phyloP scores from a whole-genome alignment of 2,113 vertebrate genomes.

The Hippoglossus stenolepis region DNA sequence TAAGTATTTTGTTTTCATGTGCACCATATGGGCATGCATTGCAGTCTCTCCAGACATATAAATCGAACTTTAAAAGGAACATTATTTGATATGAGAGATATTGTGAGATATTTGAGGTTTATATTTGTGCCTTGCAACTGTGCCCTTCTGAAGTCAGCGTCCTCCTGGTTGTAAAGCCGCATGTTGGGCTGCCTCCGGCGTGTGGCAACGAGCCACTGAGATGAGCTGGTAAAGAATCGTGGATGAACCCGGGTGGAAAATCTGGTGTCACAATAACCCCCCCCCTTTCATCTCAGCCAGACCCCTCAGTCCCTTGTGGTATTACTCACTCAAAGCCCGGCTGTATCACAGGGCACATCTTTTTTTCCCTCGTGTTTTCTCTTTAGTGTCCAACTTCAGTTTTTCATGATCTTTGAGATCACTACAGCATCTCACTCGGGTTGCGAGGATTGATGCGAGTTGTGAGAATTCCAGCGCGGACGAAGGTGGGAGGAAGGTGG shows the following conservation, averaged over 20 bases:
- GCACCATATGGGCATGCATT: neutral
- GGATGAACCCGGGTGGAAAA: constrained; percentile 37
- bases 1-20: neutral
- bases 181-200: constrained; percentile 3
- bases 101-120: constrained; percentile 24
- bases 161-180: neutral
- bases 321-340: neutral
- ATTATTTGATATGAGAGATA: constrained; percentile 19
- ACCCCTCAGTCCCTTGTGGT: constrained; percentile 4
- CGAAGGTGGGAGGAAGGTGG: constrained; percentile 7
- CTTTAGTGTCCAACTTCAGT: neutral
- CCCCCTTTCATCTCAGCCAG: constrained; percentile 40
- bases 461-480: constrained; percentile 8
- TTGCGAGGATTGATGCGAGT: neutral
- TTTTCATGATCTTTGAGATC: neutral
- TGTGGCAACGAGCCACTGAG: constrained; percentile 33
- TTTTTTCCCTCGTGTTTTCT: neutral
- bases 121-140: constrained; percentile 3
- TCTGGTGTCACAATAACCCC: constrained; percentile 35
- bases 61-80: constrained; percentile 17
- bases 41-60: neutral
- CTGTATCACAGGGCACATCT: neutral
- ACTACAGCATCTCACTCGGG: neutral
- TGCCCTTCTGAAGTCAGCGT: constrained; percentile 23
- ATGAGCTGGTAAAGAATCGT: constrained; percentile 4